Conservation (phyloP, 2,888 invertebrate genomes). For the Dicycla oo region DNA sequence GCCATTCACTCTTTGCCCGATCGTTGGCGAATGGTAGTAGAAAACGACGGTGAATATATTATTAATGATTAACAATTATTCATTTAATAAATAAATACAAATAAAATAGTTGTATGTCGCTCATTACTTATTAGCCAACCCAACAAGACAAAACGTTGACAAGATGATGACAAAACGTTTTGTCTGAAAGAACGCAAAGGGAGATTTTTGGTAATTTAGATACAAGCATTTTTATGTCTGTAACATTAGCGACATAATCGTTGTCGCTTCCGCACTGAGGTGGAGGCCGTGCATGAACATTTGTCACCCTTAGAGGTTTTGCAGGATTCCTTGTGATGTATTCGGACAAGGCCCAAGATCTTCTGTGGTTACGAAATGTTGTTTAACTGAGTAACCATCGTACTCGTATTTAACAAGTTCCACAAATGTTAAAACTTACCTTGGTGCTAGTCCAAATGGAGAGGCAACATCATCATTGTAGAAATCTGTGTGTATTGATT, state of each 20-base stretch:
- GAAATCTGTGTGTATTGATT: slow-evolving; percentile 23
- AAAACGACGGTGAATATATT: too few species aligned
- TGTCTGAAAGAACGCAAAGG: slow-evolving; percentile 67
- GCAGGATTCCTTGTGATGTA: slow-evolving; percentile 54
- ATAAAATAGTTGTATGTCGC: too few species aligned
- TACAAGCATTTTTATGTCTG: slow-evolving; percentile 60
- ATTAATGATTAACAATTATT: too few species aligned
- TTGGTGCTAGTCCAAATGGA: slow-evolving; percentile 35
- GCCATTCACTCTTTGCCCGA: too few species aligned
- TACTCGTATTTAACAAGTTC: slow-evolving; percentile 64
- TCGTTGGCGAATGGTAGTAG: too few species aligned
- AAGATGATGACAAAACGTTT: slow-evolving; percentile 68
- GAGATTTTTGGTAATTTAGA: slow-evolving; percentile 54
- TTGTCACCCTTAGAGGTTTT: slow-evolving; percentile 66
- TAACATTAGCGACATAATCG: slow-evolving; percentile 66
- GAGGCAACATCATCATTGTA: neutral
- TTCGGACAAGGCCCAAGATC: slow-evolving; percentile 68
- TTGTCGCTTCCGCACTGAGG: slow-evolving; percentile 87
- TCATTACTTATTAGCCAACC: too few species aligned
- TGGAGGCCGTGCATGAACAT: slow-evolving; percentile 94
- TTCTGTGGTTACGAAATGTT: slow-evolving; percentile 64
- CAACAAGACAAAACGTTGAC: too few species aligned
- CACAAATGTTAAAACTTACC: slow-evolving; percentile 62
- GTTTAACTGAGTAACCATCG: slow-evolving; percentile 65
- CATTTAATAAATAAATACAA: too few species aligned